phyloP scores from a whole-genome alignment of 1,140 invertebrate species.

The Hesperophylax magnus region DNA sequence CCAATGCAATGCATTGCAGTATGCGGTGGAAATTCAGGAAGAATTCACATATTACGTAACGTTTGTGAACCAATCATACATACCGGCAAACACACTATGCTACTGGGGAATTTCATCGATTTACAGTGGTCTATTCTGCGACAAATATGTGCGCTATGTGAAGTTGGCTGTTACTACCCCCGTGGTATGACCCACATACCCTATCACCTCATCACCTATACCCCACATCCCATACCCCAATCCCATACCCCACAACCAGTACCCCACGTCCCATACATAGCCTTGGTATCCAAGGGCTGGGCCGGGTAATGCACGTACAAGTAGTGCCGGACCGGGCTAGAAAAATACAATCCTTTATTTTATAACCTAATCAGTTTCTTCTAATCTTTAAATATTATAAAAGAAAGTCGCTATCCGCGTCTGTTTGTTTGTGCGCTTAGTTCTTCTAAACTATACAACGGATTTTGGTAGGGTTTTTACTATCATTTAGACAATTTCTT shows the following conservation, averaged over 20 bases:
- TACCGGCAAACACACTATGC: background rate
- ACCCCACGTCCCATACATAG: too few species aligned
- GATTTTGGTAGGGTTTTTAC: too few species aligned
- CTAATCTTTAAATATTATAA: too few species aligned
- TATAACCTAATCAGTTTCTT: too few species aligned
- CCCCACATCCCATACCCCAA: background rate
- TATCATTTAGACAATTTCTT: too few species aligned
- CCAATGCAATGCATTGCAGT: background rate
- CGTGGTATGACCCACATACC: background rate
- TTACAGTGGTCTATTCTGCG: conserved; percentile 15
- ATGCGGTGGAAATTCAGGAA: background rate
- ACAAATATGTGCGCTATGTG: conserved; percentile 21
- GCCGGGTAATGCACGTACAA: too few species aligned
- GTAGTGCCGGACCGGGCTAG: too few species aligned
- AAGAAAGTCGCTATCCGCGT: too few species aligned
- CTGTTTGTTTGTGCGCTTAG: too few species aligned
- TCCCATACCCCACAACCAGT: background rate
- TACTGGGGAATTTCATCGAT: conserved; percentile 3
- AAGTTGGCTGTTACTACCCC: background rate
- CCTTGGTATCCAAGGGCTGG: too few species aligned
- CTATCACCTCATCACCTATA: background rate
- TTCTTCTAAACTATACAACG: too few species aligned
- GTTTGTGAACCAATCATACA: background rate
- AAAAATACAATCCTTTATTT: too few species aligned
- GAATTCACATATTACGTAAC: conserved; percentile 18